Evolutionary conservation across 2,113 vertebrate genomes (phyloP), one percentile per base, ranked within the genome.

Genomic region (Anser brachyrhynchus): DNA sequence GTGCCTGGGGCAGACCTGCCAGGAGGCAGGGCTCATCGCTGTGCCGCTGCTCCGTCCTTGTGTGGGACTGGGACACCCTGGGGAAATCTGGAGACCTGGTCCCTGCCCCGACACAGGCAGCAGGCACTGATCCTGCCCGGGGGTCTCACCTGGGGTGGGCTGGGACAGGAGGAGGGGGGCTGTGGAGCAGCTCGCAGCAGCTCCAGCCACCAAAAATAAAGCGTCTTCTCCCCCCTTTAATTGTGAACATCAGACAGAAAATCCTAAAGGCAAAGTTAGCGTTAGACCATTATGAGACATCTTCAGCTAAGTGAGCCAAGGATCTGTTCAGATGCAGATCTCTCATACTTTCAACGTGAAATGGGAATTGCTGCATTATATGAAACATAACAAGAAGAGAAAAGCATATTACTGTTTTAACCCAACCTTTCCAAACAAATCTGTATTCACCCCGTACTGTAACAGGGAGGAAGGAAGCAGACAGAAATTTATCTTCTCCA

Each of bases 401-500:
- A 95, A 79, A 65, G 55, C 35, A 1, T 51, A 49, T 93, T 89
- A 84, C 61, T 64, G 44, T 89, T 91, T 64, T 84, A 94, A 84
- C 1, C 37, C 59, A 92, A 77, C 26, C 71, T 85, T 95, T 96
- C 84, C 71, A 71, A 96, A 66, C 59, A 87, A 66, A 94, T 96
- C 91, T 93, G 89, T 93, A 96, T 96, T 97, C 96, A 73, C 39
- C 21, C 51, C 84, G 78, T 83, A 93, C 66, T 89, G 76, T 95
- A 91, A 87, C 64, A 66, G 83, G 51, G 74, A 79, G 83, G 62
- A 23, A 2, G 91, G 93, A 91, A 96, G 87, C 89, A 94, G 93
- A 84, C 84, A 93, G 92, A 85, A 93, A 95, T 97, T 94, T 96
- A 89, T 96, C 92, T 94, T 96, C 95, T 92, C 92, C 69, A 58